Evolutionary conservation across 2,113 vertebrate species (phyloP).

Genomic region (Pungitius pungitius): DNA sequence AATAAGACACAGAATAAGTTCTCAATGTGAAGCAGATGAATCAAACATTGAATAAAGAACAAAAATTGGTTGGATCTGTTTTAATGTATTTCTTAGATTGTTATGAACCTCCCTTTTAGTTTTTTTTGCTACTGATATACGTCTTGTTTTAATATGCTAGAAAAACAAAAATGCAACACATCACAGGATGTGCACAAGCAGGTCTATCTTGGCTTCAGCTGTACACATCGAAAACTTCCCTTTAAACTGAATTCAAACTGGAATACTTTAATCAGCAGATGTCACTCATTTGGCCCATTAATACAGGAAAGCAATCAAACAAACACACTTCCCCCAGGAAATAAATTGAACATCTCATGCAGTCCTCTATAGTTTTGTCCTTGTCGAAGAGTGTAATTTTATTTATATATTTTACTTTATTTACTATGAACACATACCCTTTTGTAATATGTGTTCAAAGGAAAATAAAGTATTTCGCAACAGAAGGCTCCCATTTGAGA

Average conservation of each 20-base stretch:
- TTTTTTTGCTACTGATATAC: not conserved
- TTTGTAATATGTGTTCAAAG: not conserved
- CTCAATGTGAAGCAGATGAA: not conserved
- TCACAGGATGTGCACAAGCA: not conserved
- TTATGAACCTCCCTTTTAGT: not conserved
- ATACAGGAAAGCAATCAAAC: not conserved
- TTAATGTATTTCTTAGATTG: not conserved
- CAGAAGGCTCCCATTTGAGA: not conserved
- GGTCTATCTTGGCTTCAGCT: not conserved
- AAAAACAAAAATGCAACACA: not conserved
- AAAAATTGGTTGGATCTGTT: not conserved
- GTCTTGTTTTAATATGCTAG: not conserved
- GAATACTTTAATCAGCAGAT: not conserved
- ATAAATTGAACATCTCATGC: not conserved
- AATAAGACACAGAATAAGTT: not conserved
- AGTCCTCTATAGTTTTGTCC: not conserved
- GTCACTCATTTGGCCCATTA: not conserved
- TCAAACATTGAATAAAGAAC: not conserved
- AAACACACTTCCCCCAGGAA: not conserved
- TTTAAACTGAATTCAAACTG: not conserved
- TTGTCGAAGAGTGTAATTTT: not conserved
- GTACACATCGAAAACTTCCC: too few relatives aligned
- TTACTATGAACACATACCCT: not conserved
- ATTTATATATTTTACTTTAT: not conserved
- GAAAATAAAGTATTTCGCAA: not conserved